Evolutionary conservation across 2,113 vertebrate genomes (phyloP).

Genomic region (Ammodytes marinus): DNA sequence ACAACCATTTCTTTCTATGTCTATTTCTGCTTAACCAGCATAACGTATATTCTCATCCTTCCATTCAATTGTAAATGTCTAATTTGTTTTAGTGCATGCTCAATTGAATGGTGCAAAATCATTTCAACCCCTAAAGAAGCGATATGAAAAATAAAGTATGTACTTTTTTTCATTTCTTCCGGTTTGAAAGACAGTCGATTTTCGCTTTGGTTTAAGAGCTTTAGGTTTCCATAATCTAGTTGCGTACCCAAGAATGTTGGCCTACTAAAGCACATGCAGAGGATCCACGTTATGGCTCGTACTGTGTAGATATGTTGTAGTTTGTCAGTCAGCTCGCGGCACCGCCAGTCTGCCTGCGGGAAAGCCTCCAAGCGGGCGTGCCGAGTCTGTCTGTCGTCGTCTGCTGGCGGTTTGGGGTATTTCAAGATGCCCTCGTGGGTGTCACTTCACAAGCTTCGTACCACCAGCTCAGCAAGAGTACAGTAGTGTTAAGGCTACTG

Average conservation of each 20-base stretch:
- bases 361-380: slow-evolving; percentile 47
- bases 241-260: not conserved
- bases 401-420: slow-evolving; percentile 72
- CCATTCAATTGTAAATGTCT: not conserved
- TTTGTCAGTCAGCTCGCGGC: not conserved
- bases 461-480: slow-evolving; percentile 49
- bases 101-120: not conserved
- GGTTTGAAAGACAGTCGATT: not conserved
- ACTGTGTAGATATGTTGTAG: not conserved
- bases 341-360: slow-evolving; percentile 44
- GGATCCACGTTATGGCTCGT: not conserved
- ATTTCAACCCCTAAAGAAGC: not conserved
- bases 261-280: not conserved
- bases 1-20: not conserved
- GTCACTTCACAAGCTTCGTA: slow-evolving; percentile 68
- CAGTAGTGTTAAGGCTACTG: slow-evolving; percentile 56
- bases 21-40: not conserved
- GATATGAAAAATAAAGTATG: not conserved
- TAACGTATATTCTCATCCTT: not conserved
- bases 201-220: not conserved
- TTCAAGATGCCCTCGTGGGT: slow-evolving; percentile 74
- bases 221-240: not conserved
- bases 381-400: slow-evolving; percentile 58
- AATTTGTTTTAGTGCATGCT: not conserved
- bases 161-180: too few species aligned